Conservation (phyloP, 2,888 invertebrate genomes). For the Imbricaverruca yamaguchii region DNA sequence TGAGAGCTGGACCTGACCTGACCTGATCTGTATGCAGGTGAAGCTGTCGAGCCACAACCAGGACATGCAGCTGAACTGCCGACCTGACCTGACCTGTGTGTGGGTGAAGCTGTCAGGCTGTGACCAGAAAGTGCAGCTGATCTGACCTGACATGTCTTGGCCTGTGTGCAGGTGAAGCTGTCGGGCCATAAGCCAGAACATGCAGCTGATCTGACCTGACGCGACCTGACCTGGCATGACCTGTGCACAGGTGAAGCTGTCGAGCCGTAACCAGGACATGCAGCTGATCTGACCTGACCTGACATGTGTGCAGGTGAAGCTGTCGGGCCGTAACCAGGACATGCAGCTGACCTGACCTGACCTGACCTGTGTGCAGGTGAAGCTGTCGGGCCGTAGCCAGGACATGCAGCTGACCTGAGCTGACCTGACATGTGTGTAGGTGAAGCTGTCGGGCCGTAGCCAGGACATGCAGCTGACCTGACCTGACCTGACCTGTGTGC, state of each 20-base stretch:
- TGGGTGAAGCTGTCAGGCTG: slow-evolving; percentile 64
- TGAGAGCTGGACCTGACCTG: slow-evolving; percentile 55
- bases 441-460: slow-evolving; percentile 52
- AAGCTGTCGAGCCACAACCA: too few relatives aligned
- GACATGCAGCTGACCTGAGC: slow-evolving; percentile 42
- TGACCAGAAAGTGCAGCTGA: slow-evolving; percentile 52
- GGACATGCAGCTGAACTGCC: too few relatives aligned
- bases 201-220: too few relatives aligned
- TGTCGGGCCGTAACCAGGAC: too few relatives aligned
- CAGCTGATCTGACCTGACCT: slow-evolving; percentile 62
- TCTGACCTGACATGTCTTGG: slow-evolving; percentile 64
- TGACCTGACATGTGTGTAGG: too few relatives aligned
- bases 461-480: slow-evolving; percentile 44
- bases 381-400: slow-evolving; percentile 61
- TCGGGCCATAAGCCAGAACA: slow-evolving; percentile 37
- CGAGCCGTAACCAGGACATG: slow-evolving; percentile 56
- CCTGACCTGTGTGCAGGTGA: slow-evolving; percentile 38
- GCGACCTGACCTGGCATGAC: too few relatives aligned
- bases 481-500: too few relatives aligned
- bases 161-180: too few relatives aligned
- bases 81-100: too few relatives aligned
- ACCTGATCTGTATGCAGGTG: slow-evolving; percentile 37
- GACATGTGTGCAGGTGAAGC: too few relatives aligned
- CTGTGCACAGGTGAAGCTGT: slow-evolving; percentile 54
- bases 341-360: too few relatives aligned